These are phyloP conservation scores for Oncorhynchus masou DNA, from an alignment of 2,113 vertebrate species.

Conservation along the genomic window DNA sequence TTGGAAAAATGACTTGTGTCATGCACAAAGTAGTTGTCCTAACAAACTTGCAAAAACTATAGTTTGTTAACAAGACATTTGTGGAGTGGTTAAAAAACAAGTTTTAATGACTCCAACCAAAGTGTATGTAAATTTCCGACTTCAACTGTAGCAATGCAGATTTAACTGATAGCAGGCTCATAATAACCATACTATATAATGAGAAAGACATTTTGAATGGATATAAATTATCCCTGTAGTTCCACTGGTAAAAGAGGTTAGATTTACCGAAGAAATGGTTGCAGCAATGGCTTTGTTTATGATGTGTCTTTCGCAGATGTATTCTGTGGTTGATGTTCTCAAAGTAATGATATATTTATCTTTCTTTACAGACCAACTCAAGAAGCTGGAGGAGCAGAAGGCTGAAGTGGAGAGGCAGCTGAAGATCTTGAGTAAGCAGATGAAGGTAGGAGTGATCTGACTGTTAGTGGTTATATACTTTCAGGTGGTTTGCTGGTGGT, in stretches of 20 bases:
- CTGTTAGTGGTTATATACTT: neutral
- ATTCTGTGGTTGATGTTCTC: neutral
- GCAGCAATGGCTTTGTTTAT: too few species aligned
- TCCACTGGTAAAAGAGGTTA: too few species aligned
- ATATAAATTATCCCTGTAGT: neutral
- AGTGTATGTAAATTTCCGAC: too few species aligned
- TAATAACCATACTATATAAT: neutral
- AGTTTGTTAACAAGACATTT: too few species aligned
- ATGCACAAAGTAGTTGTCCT: too few species aligned
- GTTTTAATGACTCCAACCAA: too few species aligned
- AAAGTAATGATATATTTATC: conserved; percentile 18
- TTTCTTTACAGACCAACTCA: conserved; percentile 77
- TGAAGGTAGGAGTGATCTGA: conserved; percentile 78
- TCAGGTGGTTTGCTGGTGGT: too few species aligned
- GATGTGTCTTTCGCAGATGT: too few species aligned
- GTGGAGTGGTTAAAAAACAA: too few species aligned
- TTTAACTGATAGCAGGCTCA: neutral
- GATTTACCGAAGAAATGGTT: too few species aligned
- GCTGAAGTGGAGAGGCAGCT: conserved; percentile 86
- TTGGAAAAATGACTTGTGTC: too few species aligned
- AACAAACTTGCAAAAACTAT: too few species aligned
- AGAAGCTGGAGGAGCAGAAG: conserved; percentile 91
- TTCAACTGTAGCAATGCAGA: neutral
- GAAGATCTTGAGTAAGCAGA: conserved; percentile 83
- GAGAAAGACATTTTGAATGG: neutral